A percentile compares a stretch with the other conserved stretches of the same genome.
These are phyloP conservation scores for Pogonophryne albipinna DNA, from an alignment of 2,797 vertebrate species.

Conservation along the genomic window DNA sequence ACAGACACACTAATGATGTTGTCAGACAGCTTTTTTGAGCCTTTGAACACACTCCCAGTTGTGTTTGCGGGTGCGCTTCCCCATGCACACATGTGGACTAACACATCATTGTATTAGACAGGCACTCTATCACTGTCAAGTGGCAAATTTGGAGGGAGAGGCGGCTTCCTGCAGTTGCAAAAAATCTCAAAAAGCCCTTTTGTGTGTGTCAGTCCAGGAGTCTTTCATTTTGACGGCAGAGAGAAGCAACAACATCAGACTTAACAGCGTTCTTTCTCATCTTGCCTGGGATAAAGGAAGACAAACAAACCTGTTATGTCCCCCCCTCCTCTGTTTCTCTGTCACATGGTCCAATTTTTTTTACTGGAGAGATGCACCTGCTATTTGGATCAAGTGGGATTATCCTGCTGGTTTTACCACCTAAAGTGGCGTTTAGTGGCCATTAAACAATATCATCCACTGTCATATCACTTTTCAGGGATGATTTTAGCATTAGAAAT, in stretches of 20 bases:
- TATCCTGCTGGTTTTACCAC: conserved; percentile 28
- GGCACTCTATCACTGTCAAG: conserved; percentile 84
- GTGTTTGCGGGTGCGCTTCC: conserved; percentile 57
- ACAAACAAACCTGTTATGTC: conserved; percentile 69
- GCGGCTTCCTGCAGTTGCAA: conserved; percentile 79
- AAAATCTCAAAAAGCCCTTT: conserved; percentile 80
- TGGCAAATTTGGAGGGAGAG: conserved; percentile 80
- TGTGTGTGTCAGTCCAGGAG: conserved; percentile 77
- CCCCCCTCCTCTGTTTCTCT: conserved; percentile 29
- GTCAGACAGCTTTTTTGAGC: conserved; percentile 66
- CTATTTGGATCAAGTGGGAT: conserved; percentile 35
- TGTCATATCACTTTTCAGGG: neutral
- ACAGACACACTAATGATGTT: conserved; percentile 81
- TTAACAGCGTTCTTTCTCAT: conserved; percentile 63
- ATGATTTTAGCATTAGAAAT: neutral
- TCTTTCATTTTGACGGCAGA: conserved; percentile 77
- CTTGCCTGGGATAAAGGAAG: conserved; percentile 62
- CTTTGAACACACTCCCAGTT: conserved; percentile 80
- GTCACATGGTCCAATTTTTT: conserved; percentile 23
- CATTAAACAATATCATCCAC: neutral
- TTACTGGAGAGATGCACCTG: conserved; percentile 15
- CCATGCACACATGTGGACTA: conserved; percentile 51
- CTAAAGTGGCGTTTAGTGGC: conserved; percentile 32
- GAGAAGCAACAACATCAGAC: conserved; percentile 75
- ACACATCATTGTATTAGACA: conserved; percentile 74